phyloP scores from a whole-genome alignment of 35 echinoderm and acorn worm species.

The Strongylocentrotus purpuratus region DNA sequence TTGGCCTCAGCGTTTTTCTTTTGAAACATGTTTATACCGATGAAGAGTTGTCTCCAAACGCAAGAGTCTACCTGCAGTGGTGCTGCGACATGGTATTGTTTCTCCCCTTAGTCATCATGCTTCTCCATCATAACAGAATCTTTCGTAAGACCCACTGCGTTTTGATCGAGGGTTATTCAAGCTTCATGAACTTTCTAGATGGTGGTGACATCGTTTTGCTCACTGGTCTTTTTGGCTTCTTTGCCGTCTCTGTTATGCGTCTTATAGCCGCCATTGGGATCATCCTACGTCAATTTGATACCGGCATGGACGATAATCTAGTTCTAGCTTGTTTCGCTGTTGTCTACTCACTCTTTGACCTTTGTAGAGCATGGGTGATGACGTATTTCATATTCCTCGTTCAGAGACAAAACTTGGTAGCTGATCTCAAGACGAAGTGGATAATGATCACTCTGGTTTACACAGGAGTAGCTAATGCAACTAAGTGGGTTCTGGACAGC shows the following conservation, averaged over 20 bases:
- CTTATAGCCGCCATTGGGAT: not conserved
- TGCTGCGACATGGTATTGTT: not conserved
- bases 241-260: not conserved
- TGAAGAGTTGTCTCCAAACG: not conserved
- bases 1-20: not conserved
- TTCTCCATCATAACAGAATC: not conserved
- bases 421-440: not conserved
- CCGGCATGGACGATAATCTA: not conserved
- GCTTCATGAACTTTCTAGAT: not conserved
- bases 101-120: not conserved
- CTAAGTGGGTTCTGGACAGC: not conserved
- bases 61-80: constrained; percentile 23
- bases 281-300: not conserved
- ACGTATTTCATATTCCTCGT: not conserved
- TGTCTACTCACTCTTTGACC: not conserved
- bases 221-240: not conserved
- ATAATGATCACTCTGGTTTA: not conserved
- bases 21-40: not conserved
- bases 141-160: not conserved
- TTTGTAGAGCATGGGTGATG: not conserved
- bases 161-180: not conserved
- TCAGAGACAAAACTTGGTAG: not conserved
- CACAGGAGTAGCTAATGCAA: not conserved
- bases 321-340: not conserved
- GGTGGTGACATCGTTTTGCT: constrained; percentile 5